Conservation (phyloP, 2,113 vertebrate species). For the Ophthalmolycus amberensis region DNA sequence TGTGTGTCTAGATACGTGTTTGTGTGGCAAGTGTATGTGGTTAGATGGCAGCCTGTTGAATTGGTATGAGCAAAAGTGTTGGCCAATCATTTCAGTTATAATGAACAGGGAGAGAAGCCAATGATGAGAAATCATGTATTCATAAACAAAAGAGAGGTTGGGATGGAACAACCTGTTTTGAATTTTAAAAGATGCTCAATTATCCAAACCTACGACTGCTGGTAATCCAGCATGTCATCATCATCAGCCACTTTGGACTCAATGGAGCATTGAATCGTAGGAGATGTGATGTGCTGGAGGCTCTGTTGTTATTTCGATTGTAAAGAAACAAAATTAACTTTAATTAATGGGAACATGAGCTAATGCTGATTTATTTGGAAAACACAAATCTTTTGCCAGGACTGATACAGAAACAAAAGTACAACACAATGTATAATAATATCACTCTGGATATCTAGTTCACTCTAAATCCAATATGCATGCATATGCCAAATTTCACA, state of each 20-base stretch:
- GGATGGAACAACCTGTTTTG: conserved; percentile 63
- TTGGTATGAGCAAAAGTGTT: conserved; percentile 57
- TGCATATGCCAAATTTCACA: conserved; percentile 22
- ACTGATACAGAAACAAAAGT: not conserved
- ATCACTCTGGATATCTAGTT: conserved; percentile 1
- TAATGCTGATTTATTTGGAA: conserved; percentile 4
- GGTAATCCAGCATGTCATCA: conserved; percentile 54
- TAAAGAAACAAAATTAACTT: conserved; percentile 37
- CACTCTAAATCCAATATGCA: conserved; percentile 16
- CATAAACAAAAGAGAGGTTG: conserved; percentile 66
- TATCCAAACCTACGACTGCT: conserved; percentile 42
- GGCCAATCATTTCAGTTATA: conserved; percentile 55
- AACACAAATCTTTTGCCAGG: not conserved
- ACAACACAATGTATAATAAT: not conserved
- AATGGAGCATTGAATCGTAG: conserved; percentile 34
- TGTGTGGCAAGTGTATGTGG: not conserved
- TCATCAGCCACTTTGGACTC: conserved; percentile 46
- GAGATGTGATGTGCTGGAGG: conserved; percentile 17
- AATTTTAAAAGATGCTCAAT: conserved; percentile 55
- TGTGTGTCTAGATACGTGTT: not conserved
- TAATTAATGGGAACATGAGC: conserved; percentile 21
- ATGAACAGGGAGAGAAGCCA: conserved; percentile 61
- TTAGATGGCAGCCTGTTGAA: conserved; percentile 39
- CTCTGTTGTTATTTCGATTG: conserved; percentile 5
- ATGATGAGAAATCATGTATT: conserved; percentile 71